A percentile compares a stretch with the other conserved stretches of the same genome.
Evolutionary conservation across 2,113 vertebrate species (phyloP).

Genomic region (Neogale vison): DNA sequence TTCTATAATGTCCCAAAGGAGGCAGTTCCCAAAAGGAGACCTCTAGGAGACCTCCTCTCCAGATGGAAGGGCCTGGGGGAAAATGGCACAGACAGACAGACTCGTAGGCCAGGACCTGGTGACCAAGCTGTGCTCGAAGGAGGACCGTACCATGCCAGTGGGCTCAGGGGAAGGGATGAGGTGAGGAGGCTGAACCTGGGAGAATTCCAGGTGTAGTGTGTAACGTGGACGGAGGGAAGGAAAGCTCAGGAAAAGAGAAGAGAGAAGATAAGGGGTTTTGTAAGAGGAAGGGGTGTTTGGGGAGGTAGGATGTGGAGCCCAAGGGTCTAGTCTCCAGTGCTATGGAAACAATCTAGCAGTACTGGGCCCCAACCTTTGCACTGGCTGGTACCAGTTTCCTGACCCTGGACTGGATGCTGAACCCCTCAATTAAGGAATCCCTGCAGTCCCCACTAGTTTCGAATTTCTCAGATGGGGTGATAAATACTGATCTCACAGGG

Average conservation of each 20-base stretch:
- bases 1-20: background rate
- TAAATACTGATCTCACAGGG: background rate
- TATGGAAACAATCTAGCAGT: background rate
- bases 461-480: background rate
- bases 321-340: background rate
- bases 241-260: background rate
- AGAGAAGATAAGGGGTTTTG: background rate
- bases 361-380: background rate
- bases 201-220: background rate
- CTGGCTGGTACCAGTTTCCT: background rate
- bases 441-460: background rate
- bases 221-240: background rate
- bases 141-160: fast-evolving
- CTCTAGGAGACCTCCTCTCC: background rate
- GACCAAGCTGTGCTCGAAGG: background rate
- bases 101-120: fast-evolving
- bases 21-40: background rate
- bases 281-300: background rate
- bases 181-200: background rate
- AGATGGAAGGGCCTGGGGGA: background rate
- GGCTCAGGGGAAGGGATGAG: background rate
- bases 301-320: background rate
- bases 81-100: background rate
- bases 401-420: background rate
- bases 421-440: background rate